A percentile compares a stretch with the other conserved stretches of the same genome.
phyloP scores from a whole-genome alignment of 2,888 invertebrate species.

The Stenoptilia bipunctidactyla region DNA sequence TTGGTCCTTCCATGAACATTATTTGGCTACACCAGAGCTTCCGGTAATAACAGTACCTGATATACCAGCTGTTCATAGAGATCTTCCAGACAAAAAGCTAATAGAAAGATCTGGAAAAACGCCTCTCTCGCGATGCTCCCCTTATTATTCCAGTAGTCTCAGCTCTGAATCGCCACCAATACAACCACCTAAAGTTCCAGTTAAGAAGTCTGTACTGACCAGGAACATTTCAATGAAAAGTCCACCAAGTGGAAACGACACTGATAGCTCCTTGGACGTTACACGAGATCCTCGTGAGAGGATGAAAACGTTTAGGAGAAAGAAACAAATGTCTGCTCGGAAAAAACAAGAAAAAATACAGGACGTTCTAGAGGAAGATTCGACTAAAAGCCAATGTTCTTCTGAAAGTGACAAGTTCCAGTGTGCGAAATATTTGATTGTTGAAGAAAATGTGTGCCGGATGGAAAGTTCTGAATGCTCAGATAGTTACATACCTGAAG shows the following conservation, averaged over 20 bases:
- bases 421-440: slow-evolving; percentile 41
- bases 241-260: slow-evolving; percentile 81
- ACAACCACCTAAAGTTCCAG: slow-evolving; percentile 74
- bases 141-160: slow-evolving; percentile 81
- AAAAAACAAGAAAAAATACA: slow-evolving; percentile 70
- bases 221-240: slow-evolving; percentile 75
- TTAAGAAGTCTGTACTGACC: slow-evolving; percentile 74
- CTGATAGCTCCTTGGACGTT: slow-evolving; percentile 77
- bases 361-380: slow-evolving; percentile 65
- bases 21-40: slow-evolving; percentile 66
- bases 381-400: slow-evolving; percentile 62
- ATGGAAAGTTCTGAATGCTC: slow-evolving; percentile 76
- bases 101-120: slow-evolving; percentile 62
- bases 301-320: slow-evolving; percentile 77
- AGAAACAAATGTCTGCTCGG: slow-evolving; percentile 73
- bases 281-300: slow-evolving; percentile 77
- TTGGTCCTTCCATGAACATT: slow-evolving; percentile 76
- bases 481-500: slow-evolving; percentile 78
- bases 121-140: slow-evolving; percentile 77
- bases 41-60: slow-evolving; percentile 70
- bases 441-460: slow-evolving; percentile 60
- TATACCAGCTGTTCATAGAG: slow-evolving; percentile 54
- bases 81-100: slow-evolving; percentile 52
- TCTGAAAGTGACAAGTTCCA: slow-evolving; percentile 62
- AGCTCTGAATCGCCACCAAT: slow-evolving; percentile 82